Conservation (phyloP, 1,140 invertebrate genomes). For the Aphis craccivora region DNA sequence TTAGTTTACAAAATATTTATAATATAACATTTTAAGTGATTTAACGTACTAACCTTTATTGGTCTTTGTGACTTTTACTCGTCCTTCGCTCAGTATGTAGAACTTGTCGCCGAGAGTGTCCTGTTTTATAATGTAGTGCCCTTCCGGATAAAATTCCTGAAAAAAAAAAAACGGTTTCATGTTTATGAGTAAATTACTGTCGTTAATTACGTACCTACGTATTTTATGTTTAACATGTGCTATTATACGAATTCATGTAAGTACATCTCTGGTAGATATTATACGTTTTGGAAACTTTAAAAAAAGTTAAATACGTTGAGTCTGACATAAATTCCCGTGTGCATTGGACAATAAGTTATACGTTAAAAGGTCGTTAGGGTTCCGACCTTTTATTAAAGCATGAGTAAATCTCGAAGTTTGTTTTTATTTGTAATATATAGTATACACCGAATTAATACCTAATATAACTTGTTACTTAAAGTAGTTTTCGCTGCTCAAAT, state of each 20-base stretch:
- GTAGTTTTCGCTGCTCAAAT: not conserved
- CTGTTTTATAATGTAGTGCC: slow-evolving; percentile 84
- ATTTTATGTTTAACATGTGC: not conserved
- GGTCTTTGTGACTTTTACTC: slow-evolving; percentile 72
- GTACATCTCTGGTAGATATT: not conserved
- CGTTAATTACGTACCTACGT: not conserved
- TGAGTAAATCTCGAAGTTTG: slow-evolving; percentile 3
- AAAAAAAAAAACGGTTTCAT: not conserved
- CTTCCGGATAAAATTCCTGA: slow-evolving; percentile 82
- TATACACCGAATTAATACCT: not conserved
- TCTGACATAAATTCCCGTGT: not conserved
- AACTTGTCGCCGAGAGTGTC: slow-evolving; percentile 88
- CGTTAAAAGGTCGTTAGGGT: not conserved
- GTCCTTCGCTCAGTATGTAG: slow-evolving; percentile 87
- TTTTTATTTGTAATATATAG: not conserved
- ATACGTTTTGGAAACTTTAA: not conserved
- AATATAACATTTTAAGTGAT: not conserved
- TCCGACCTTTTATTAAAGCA: not conserved
- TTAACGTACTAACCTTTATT: slow-evolving; percentile 62
- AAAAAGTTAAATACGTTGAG: slow-evolving; percentile 2
- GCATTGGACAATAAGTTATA: not conserved
- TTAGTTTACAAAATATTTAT: not conserved
- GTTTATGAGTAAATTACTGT: not conserved
- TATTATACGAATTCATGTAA: not conserved
- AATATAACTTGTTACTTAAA: not conserved